A percentile compares a stretch with the other conserved stretches of the same genome.
Conservation (phyloP, 2,888 invertebrate genomes). For the Linnaemya vulpina region DNA sequence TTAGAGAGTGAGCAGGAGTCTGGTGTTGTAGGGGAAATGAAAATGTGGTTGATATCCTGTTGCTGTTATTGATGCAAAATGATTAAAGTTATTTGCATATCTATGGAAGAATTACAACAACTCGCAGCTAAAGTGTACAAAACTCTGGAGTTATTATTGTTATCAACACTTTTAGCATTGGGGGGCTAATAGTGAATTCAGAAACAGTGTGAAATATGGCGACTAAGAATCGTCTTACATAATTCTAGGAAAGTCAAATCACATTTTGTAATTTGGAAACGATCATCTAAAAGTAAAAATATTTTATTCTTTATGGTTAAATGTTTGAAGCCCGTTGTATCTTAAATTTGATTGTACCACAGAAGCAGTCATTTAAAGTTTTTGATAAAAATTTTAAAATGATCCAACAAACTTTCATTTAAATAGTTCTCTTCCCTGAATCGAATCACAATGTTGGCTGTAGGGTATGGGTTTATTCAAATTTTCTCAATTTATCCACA, state of each 20-base stretch:
- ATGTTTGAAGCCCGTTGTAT: too few relatives aligned
- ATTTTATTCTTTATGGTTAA: too few relatives aligned
- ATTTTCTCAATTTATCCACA: conserved; percentile 52
- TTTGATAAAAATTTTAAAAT: too few relatives aligned
- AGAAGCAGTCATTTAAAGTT: too few relatives aligned
- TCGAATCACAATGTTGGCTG: neutral
- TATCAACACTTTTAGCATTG: conserved; percentile 46
- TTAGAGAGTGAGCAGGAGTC: neutral
- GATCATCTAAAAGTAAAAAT: too few relatives aligned
- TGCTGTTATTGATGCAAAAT: conserved; percentile 72
- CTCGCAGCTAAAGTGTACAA: neutral
- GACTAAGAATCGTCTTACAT: neutral
- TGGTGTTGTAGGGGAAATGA: conserved; percentile 49
- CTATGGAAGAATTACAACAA: conserved; percentile 38
- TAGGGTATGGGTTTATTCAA: conserved; percentile 37
- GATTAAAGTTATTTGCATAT: conserved; percentile 69
- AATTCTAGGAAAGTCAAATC: too few relatives aligned
- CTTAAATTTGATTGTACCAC: too few relatives aligned
- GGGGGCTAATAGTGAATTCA: conserved; percentile 11
- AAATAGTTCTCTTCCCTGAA: too few relatives aligned
- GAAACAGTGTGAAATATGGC: neutral
- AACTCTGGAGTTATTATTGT: conserved; percentile 29
- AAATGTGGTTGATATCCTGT: conserved; percentile 71
- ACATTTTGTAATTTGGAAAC: too few relatives aligned
- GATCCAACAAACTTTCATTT: too few relatives aligned